A percentile compares a stretch with the other conserved stretches of the same genome.
These are phyloP conservation scores for Tetragonula clypearis DNA, from an alignment of 1,140 invertebrate species.

Conservation along the genomic window DNA sequence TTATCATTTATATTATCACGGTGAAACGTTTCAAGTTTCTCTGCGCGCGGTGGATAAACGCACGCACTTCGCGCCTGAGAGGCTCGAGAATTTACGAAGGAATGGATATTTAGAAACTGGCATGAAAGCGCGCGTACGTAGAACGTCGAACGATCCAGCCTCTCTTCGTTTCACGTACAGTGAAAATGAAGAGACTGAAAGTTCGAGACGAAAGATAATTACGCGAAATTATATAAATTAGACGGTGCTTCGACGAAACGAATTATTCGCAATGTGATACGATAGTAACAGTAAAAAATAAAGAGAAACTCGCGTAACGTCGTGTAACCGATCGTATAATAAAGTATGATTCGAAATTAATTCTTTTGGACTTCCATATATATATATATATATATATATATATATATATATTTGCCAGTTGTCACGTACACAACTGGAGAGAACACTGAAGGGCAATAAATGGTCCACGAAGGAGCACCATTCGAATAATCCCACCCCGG, in stretches of 20 bases:
- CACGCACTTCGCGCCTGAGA: not conserved
- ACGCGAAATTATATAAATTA: too few species aligned
- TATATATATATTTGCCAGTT: too few species aligned
- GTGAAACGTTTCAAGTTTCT: not conserved
- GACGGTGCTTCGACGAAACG: not conserved
- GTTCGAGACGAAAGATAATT: too few species aligned
- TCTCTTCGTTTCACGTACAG: too few species aligned
- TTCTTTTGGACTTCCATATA: too few species aligned
- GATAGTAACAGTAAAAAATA: not conserved
- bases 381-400: too few species aligned
- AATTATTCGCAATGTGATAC: not conserved
- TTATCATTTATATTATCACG: not conserved
- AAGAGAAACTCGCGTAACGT: too few species aligned
- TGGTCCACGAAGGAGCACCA: not conserved
- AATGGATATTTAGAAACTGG: not conserved
- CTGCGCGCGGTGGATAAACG: not conserved
- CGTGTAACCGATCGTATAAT: not conserved
- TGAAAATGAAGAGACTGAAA: too few species aligned
- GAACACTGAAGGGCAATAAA: not conserved
- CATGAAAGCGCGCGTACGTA: not conserved
- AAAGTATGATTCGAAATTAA: not conserved
- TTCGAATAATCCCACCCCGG: constrained; percentile 18
- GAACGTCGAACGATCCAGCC: too few species aligned
- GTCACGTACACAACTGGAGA: too few species aligned
- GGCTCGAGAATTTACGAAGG: not conserved